These are phyloP conservation scores for Hozukius guyotensis DNA, from an alignment of 2,797 vertebrate species.

Conservation along the genomic window DNA sequence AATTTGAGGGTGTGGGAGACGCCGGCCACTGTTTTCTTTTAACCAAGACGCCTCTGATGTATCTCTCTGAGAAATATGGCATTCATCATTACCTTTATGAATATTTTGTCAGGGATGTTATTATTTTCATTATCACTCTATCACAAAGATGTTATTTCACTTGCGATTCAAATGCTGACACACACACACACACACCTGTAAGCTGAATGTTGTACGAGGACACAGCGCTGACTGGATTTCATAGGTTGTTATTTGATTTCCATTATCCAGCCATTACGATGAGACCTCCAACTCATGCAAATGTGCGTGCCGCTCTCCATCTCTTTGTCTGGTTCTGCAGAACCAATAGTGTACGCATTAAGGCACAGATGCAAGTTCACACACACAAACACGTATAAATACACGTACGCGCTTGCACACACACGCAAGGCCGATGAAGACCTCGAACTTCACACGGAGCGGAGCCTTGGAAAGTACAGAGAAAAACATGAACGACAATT, in stretches of 20 bases:
- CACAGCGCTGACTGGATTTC: conserved; percentile 34
- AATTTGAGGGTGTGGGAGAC: conserved; percentile 82
- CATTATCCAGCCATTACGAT: conserved; percentile 58
- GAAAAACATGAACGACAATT: conserved; percentile 52
- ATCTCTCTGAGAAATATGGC: conserved; percentile 75
- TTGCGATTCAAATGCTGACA: conserved; percentile 55
- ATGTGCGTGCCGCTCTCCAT: conserved; percentile 36
- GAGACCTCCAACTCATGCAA: conserved; percentile 72
- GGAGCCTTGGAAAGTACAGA: conserved; percentile 56
- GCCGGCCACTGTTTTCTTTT: conserved; percentile 73
- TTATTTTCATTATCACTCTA: conserved; percentile 83
- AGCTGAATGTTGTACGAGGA: conserved; percentile 46
- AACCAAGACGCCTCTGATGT: conserved; percentile 75
- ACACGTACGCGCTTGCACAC: background rate
- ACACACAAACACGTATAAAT: conserved; percentile 18
- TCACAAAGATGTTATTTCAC: conserved; percentile 73
- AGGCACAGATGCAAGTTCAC: conserved; percentile 23
- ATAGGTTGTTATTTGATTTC: conserved; percentile 73
- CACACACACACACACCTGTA: conserved; percentile 51
- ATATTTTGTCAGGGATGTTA: conserved; percentile 81
- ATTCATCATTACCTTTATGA: conserved; percentile 80
- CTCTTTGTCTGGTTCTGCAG: conserved; percentile 56
- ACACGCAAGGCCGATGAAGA: conserved; percentile 39
- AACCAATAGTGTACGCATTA: conserved; percentile 35
- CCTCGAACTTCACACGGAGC: background rate